Evolutionary conservation across 2,888 invertebrate species (phyloP), one percentile per base, ranked within the genome.

Genomic region (Uloborus plumipes): DNA sequence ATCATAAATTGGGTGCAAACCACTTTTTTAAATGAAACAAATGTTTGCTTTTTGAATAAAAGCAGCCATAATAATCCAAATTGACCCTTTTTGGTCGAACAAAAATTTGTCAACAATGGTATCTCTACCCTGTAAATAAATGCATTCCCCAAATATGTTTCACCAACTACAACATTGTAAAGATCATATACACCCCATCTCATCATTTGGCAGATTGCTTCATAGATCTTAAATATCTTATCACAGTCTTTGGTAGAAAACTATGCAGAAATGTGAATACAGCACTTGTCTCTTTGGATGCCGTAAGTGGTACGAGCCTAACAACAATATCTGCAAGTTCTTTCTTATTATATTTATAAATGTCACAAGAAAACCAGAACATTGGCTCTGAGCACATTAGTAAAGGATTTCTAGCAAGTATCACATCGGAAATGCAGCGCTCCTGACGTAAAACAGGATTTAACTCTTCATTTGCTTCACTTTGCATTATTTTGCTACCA

Each of bases 191-290:
- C 26, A 26, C 4, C 4, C 39, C 7, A 39, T 39, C 1, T 39
- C 9, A 39, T 39, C 6, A 39, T 1, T 39, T 9, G 9, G 39
- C 7, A 39, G 39, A 39, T 39, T 39, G 39, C 39, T 39, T 39
- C 39, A 39, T 39, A 39, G 39, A 39, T 39, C 39, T 39, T 11
- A 39, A 7, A 39, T 39, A 39, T 39, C 11, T 39, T 39, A 39
- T 39, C 39, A 55, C 55, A 55, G 55, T 55, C 15, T 55, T 55
- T 18, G 55, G n/a, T 55, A 55, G n/a, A 20, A 55, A 55, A 55
- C 15, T 55, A 9, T 18, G 9, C 20, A 55, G 16, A 18, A 16
- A 55, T n/a, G n/a, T n/a, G n/a, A 55, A 20, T 14, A 20, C 15
- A 55, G 55, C 9, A 18, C 11, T 55, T 1, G n/a, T 11, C 20